Evolutionary conservation across 2,888 invertebrate genomes (phyloP).

Genomic region (Netelia fuscicornis): DNA sequence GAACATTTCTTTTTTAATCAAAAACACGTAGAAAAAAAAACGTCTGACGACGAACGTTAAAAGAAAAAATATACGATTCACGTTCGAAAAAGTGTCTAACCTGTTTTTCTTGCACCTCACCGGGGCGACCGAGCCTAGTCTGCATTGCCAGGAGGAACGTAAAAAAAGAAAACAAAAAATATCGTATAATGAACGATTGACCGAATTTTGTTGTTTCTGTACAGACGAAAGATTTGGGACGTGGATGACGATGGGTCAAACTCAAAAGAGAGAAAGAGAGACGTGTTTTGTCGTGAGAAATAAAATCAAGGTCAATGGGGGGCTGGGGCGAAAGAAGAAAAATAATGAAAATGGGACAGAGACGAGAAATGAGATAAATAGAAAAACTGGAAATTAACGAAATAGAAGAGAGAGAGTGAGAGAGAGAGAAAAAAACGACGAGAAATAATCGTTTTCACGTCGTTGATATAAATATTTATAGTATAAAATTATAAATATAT

Average conservation of each 20-base stretch:
- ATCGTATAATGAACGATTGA: slow-evolving; percentile 30
- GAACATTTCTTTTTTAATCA: slow-evolving; percentile 25
- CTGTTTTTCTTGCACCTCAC: slow-evolving; percentile 91
- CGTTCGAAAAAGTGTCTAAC: slow-evolving; percentile 86
- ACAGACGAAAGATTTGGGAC: slow-evolving; percentile 17
- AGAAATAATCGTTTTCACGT: slow-evolving; percentile 84
- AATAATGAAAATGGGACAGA: slow-evolving; percentile 62
- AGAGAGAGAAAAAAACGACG: slow-evolving; percentile 79
- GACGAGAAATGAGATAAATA: slow-evolving; percentile 75
- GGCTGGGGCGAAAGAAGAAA: neutral
- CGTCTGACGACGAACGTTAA: slow-evolving; percentile 43
- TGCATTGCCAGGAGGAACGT: slow-evolving; percentile 87
- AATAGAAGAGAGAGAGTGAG: slow-evolving; percentile 77
- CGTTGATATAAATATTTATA: slow-evolving; percentile 82
- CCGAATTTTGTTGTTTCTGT: neutral
- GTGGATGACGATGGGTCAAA: slow-evolving; percentile 15
- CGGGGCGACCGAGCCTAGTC: slow-evolving; percentile 91
- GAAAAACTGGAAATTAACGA: slow-evolving; percentile 62
- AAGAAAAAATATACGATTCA: slow-evolving; percentile 35
- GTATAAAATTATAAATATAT: slow-evolving; percentile 42
- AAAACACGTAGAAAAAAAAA: slow-evolving; percentile 63
- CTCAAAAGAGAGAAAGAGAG: neutral
- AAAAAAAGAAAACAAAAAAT: slow-evolving; percentile 71
- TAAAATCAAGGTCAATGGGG: neutral
- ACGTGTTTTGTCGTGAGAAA: slow-evolving; percentile 22